Conservation (phyloP, 2,888 invertebrate genomes). For the Ichneumoninae sp. region DNA sequence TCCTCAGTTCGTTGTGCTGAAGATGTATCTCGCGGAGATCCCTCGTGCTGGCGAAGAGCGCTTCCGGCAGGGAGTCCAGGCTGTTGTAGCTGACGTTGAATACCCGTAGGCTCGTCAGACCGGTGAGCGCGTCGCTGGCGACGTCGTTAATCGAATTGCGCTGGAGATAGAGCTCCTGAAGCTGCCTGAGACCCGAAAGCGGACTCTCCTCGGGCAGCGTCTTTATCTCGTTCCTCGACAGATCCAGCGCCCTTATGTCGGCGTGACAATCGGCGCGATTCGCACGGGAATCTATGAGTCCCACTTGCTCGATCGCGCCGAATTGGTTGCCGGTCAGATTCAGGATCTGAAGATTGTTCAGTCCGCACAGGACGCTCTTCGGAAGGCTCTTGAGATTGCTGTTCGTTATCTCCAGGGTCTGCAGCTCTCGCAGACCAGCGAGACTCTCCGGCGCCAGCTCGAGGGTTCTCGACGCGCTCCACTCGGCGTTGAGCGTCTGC, state of each 20-base stretch:
- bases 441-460: slow-evolving; percentile 90
- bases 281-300: slow-evolving; percentile 85
- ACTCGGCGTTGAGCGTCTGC: slow-evolving; percentile 92
- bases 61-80: slow-evolving; percentile 92
- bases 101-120: slow-evolving; percentile 91
- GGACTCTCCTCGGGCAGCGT: slow-evolving; percentile 90
- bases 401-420: slow-evolving; percentile 91
- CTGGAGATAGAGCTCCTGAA: slow-evolving; percentile 92
- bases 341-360: slow-evolving; percentile 91
- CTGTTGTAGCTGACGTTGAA: slow-evolving; percentile 95
- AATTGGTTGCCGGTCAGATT: slow-evolving; percentile 95
- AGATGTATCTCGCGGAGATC: slow-evolving; percentile 93
- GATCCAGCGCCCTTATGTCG: slow-evolving; percentile 91
- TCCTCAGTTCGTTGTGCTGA: slow-evolving; percentile 93
- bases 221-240: slow-evolving; percentile 92
- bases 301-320: slow-evolving; percentile 91
- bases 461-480: slow-evolving; percentile 90
- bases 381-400: slow-evolving; percentile 94
- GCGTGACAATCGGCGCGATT: slow-evolving; percentile 85
- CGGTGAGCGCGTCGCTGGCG: slow-evolving; percentile 91
- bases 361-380: slow-evolving; percentile 91
- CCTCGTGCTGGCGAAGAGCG: slow-evolving; percentile 92
- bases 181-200: slow-evolving; percentile 90
- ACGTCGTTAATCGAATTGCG: slow-evolving; percentile 93
- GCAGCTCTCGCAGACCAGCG: slow-evolving; percentile 91